Evolutionary conservation across 1,140 invertebrate genomes (phyloP), one percentile per base, ranked within the genome.

Genomic region (Liolophura sinensis): DNA sequence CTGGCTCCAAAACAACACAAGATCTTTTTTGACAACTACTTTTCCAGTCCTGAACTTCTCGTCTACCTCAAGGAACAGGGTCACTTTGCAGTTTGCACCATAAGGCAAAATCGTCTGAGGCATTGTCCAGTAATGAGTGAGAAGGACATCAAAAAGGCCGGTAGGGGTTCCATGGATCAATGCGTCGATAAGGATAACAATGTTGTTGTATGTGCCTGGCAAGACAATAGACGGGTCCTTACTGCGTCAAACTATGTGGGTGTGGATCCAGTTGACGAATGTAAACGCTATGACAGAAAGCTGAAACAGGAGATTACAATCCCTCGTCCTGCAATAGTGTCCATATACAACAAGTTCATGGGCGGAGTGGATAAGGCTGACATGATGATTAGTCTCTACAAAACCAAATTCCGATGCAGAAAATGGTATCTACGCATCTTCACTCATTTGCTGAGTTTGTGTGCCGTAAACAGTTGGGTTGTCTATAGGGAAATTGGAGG

Each of bases 141-240:
- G 9, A 72, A 73, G 31, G 67, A 69, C n/a, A 48, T 76, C 52
- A 68, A 67, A 58, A 59, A 52, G 25, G 20, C 60, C 22, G 69
- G 71, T 16, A 27, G 72, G 51, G 73, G 73, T 11, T 56, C 59
- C 7, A 22, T 46, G 64, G 67, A 70, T 49, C 25, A 16, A 22
- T 52, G 66, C 50, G 69, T 71, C 1, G 71, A 73, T 20, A 58
- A 63, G 12, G 54, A 62, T 1, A 63, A 18, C 51, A 62, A 73
- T 63, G 56, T 60, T 40, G 48, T 47, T 31, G 60, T 51, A 58
- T 56, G 67, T 16, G 46, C 62, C 27, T 69, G 64, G 73, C 55
- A 55, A 40, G 67, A 74, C 58, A 74, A 63, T 27, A 57, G 58
- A 62, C 9, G 58, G 5, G 69, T 71, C 11, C 61, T 59, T 22